phyloP scores from a whole-genome alignment of 2,888 invertebrate genomes.

The Endotricha flammealis region DNA sequence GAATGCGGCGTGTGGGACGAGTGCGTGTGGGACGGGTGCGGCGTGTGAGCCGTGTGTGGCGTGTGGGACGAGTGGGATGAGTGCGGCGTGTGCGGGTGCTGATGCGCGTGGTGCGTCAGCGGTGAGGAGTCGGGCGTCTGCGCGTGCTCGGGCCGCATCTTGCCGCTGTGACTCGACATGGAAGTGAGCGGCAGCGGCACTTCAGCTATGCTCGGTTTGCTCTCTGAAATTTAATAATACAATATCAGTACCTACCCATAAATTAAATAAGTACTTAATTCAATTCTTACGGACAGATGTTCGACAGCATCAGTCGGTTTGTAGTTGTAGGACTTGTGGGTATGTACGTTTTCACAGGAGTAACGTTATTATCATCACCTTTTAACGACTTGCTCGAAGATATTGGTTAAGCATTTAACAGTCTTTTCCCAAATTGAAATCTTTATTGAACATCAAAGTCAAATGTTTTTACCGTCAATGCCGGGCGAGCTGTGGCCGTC shows the following conservation, averaged over 20 bases:
- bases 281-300: no score
- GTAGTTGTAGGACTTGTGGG: no score
- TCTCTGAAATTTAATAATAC: constrained; percentile 55
- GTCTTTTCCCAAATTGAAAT: no score
- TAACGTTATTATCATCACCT: no score
- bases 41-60: constrained; percentile 28
- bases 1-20: constrained; percentile 46
- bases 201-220: constrained; percentile 66
- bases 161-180: constrained; percentile 27
- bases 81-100: constrained; percentile 25
- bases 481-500: constrained; percentile 68
- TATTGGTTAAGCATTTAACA: no score
- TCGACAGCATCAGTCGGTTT: no score
- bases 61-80: constrained; percentile 29
- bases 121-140: constrained; percentile 25
- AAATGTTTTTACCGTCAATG: constrained; percentile 59
- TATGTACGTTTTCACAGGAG: no score
- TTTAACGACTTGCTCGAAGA: no score
- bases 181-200: constrained; percentile 59
- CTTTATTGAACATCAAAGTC: no score
- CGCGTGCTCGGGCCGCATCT: constrained; percentile 52
- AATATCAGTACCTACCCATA: no score
- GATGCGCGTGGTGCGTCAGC: constrained; percentile 55
- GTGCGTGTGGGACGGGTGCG: constrained; percentile 75
- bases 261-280: no score